Conservation (phyloP, 2,888 invertebrate species). For the Vandiemenella viatica region DNA sequence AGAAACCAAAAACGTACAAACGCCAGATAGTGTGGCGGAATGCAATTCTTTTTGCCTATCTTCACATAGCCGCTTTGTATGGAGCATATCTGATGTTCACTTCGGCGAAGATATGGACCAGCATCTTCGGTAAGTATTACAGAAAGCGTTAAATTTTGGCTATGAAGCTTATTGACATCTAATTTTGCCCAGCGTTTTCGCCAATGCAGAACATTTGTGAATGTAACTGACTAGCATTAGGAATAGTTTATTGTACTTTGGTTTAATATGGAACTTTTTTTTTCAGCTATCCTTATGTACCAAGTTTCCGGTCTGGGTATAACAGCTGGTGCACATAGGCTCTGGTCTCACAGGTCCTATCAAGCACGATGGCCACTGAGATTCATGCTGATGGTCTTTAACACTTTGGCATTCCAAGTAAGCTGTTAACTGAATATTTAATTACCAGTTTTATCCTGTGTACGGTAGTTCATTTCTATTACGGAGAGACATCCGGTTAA, state of each 20-base stretch:
- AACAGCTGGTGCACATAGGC: constrained; percentile 90
- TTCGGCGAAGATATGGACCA: constrained; percentile 57
- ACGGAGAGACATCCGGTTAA: too few relatives aligned
- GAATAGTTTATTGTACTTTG: background rate
- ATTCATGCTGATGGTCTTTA: constrained; percentile 61
- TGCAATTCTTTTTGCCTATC: constrained; percentile 57
- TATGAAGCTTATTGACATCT: background rate
- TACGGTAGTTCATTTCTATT: too few relatives aligned
- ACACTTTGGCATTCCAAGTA: constrained; percentile 86
- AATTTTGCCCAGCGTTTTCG: background rate
- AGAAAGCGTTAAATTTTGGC: background rate
- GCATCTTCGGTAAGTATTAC: constrained; percentile 50
- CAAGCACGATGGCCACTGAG: constrained; percentile 85
- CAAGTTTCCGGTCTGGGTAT: constrained; percentile 74
- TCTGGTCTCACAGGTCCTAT: constrained; percentile 92
- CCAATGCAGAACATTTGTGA: background rate
- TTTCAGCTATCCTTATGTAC: constrained; percentile 58
- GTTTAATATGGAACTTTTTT: constrained; percentile 13
- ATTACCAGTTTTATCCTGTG: too few relatives aligned
- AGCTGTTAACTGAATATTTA: constrained; percentile 17
- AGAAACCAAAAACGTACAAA: constrained; percentile 14
- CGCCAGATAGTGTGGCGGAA: constrained; percentile 61
- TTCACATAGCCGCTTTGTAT: constrained; percentile 61
- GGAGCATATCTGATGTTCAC: constrained; percentile 57
- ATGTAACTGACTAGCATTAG: background rate